Base-by-base conservation (phyloP, 2,888 invertebrate species). In the Oligia strigilis region DNA sequence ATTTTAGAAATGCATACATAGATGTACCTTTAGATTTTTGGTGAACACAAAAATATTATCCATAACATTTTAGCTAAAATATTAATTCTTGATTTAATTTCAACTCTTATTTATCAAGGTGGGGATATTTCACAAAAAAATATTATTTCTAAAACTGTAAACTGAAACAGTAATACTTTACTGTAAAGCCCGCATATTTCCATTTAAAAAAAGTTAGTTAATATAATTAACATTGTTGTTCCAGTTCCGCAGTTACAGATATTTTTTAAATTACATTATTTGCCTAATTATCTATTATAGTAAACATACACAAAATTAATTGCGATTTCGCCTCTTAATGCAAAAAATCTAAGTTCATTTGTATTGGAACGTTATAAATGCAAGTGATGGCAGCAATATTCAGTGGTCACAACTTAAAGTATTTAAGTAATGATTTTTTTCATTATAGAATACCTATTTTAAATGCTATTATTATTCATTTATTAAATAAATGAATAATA, bases 221-320 rank as follows among this genome's bases (percentile, higher is more conserved):
- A 71, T 74, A 72, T 29, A 29, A 29, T 52, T 52, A 43, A 72
- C 40, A 72, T n/a, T 19, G 40, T 72, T 72, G 19, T 4, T 0
- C 19, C n/a, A 11, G 52, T 52, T 75, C 4, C 52, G 9, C 14
- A 29, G n/a, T 52, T 19, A 19, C n/a, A 19, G 1, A 19, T 52
- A 8, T 3, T 43, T 29, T 72, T 11, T 29, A 2, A 19, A 29
- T 69, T 29, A 49, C 4, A 52, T 19, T 19, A 29, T 69, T 49
- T 11, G 13, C 29, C 11, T 19, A 49, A 70, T 49, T 75, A 43
- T 29, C 29, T 43, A 43, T 75, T n/a, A 49, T 13, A 49, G 17
- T 69, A 40, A 40, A 71, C 8, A 17, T 52, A n/a, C 17, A 52
- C 11, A 46, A 69, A 14, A 46, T 6, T 69, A 36, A n/a, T 52